Base-by-base conservation (phyloP, 2,888 invertebrate species). In the Myopa testacea region DNA sequence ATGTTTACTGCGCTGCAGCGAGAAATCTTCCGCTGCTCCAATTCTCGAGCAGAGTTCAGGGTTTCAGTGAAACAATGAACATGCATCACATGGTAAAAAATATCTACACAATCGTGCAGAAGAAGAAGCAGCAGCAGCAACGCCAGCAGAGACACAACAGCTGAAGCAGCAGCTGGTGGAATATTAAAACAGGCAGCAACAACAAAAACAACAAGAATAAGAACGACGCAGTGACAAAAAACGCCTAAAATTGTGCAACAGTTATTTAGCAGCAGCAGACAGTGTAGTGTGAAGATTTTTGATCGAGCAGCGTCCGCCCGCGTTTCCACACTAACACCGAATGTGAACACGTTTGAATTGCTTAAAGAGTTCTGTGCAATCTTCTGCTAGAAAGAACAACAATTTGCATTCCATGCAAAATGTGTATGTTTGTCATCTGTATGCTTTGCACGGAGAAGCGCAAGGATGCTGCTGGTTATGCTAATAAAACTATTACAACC, bases 371-470 rank as follows among this genome's bases (percentile, higher is more conserved):
- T 34, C 37, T 12, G 10, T 52, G 52, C 52, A 50, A 63, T 60
- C 71, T 52, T 58, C 52, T n/a, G 12, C 78, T 8, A 1, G 45
- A 45, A 45, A 45, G 78, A 80, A 76, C 65, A 14, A 67, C 72
- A 37, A 50, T 77, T 76, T 38, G 37, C 16, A 55, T 34, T 68
- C n/a, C 34, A 50, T 8, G 52, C 58, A 82, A 82, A 80, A 85
- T 85, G 84, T 84, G 84, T 77, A 83, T 84, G 85, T 84, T 84
- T 67, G 83, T 84, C 74, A 84, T 84, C 77, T 84, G 84, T 81
- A 82, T 83, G 82, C 79, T 85, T 60, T 84, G 83, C 79, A 84
- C 82, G 75, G 83, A 84, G 81, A 85, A 84, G 81, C 82, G 83
- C 78, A 84, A 83, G 80, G 84, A 83, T 81, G 70, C 81, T 63